These are phyloP conservation scores for Papilio gigon DNA, from an alignment of 2,888 invertebrate genomes.

Conservation along the genomic window DNA sequence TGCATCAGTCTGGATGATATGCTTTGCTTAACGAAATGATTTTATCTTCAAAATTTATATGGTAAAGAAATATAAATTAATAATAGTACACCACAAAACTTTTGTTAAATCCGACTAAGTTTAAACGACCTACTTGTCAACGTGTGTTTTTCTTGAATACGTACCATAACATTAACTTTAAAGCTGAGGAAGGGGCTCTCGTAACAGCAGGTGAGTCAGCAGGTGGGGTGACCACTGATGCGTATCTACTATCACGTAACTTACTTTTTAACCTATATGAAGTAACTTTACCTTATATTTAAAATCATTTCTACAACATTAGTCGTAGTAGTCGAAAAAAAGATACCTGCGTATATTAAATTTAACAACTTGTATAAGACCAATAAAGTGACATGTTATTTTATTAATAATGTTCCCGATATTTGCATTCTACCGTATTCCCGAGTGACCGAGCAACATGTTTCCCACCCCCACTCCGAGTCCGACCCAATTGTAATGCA, in stretches of 20 bases:
- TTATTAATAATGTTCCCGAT: slow-evolving; percentile 41
- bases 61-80: too few relatives aligned
- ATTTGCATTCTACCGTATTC: slow-evolving; percentile 72
- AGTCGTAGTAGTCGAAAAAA: too few relatives aligned
- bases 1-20: too few relatives aligned
- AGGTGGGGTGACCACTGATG: slow-evolving; percentile 74
- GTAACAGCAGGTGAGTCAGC: slow-evolving; percentile 76
- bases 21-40: too few relatives aligned
- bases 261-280: slow-evolving; percentile 44
- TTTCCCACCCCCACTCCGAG: slow-evolving; percentile 80
- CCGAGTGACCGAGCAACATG: slow-evolving; percentile 76
- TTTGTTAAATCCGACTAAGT: not conserved
- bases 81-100: too few relatives aligned
- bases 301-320: not conserved
- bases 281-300: not conserved
- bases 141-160: not conserved
- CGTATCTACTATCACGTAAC: slow-evolving; percentile 59
- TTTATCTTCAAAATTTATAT: too few relatives aligned
- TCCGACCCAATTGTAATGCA: slow-evolving; percentile 80
- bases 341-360: not conserved
- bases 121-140: not conserved
- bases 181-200: slow-evolving; percentile 52
- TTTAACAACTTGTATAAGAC: not conserved
- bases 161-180: not conserved
- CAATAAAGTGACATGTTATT: not conserved